Evolutionary conservation across 2,797 vertebrate species (phyloP).

Genomic region (Diplodus sargus): DNA sequence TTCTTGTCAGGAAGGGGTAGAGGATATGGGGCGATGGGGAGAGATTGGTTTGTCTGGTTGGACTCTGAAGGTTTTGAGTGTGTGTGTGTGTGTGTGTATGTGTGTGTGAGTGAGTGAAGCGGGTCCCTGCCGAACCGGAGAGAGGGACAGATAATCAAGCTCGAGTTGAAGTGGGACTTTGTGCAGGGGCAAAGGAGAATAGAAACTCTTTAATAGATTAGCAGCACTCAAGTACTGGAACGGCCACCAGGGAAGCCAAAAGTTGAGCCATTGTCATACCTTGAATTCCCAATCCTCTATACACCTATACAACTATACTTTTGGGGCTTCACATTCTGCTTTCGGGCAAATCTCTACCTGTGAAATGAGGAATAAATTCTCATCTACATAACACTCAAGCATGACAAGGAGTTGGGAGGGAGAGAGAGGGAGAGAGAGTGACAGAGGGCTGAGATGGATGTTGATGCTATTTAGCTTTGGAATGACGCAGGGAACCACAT

Average conservation of each 20-base stretch:
- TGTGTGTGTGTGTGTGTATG: slow-evolving; percentile 6
- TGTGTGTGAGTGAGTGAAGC: slow-evolving; percentile 36
- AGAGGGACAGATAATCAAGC: slow-evolving; percentile 79
- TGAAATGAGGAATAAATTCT: slow-evolving; percentile 62
- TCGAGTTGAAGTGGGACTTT: slow-evolving; percentile 70
- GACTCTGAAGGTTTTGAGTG: slow-evolving; percentile 54
- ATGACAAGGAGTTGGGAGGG: slow-evolving; percentile 40
- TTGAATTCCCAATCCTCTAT: slow-evolving; percentile 55
- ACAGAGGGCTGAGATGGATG: slow-evolving; percentile 48
- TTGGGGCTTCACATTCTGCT: slow-evolving; percentile 29
- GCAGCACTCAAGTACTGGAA: slow-evolving; percentile 67
- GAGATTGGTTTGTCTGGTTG: slow-evolving; percentile 65
- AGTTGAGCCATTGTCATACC: slow-evolving; percentile 63
- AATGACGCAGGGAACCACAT: slow-evolving; percentile 69
- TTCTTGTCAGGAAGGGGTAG: slow-evolving; percentile 43
- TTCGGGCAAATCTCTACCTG: slow-evolving; percentile 26
- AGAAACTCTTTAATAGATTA: slow-evolving; percentile 81
- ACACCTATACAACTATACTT: slow-evolving; percentile 28
- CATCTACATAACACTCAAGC: slow-evolving; percentile 72
- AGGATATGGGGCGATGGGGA: slow-evolving; percentile 47
- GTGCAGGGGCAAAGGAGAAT: slow-evolving; percentile 70
- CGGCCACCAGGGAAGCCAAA: slow-evolving; percentile 64
- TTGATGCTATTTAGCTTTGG: slow-evolving; percentile 74
- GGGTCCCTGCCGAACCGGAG: slow-evolving; percentile 35
- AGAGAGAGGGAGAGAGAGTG: slow-evolving; percentile 15